Conservation (phyloP, 2,888 invertebrate genomes). For the Drosophila ochracea region DNA sequence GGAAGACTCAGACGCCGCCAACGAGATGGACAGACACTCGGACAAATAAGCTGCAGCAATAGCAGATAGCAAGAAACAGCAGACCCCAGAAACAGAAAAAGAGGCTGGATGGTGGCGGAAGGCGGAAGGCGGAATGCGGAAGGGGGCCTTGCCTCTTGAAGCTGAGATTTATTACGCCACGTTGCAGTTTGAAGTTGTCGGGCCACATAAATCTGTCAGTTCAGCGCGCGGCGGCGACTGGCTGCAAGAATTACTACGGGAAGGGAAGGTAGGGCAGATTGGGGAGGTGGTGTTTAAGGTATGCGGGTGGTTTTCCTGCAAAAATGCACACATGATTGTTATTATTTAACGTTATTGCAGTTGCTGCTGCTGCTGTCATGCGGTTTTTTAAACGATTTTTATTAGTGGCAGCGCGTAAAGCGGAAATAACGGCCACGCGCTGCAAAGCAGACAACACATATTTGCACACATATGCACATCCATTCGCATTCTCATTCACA, state of each 20-base stretch:
- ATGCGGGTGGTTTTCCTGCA: constrained; percentile 8
- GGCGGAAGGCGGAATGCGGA: too few relatives aligned
- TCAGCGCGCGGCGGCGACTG: constrained; percentile 15
- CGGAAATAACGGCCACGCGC: constrained; percentile 80
- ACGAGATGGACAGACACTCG: constrained; percentile 3
- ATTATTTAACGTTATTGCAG: constrained; percentile 67
- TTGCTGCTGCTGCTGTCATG: constrained; percentile 57
- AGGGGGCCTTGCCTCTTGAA: constrained; percentile 44
- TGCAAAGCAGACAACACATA: constrained; percentile 75
- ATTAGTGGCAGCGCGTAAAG: constrained; percentile 76
- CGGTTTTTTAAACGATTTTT: constrained; percentile 79
- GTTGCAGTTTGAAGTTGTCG: constrained; percentile 79
- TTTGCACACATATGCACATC: neutral
- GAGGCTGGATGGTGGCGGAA: neutral
- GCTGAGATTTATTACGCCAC: constrained; percentile 75
- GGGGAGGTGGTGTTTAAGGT: neutral
- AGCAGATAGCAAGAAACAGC: constrained; percentile 28
- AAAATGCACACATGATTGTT: constrained; percentile 76
- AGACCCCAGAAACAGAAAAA: constrained; percentile 10
- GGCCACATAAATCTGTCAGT: constrained; percentile 70
- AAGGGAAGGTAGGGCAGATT: neutral
- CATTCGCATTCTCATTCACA: constrained; percentile 28
- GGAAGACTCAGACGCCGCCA: constrained; percentile 39
- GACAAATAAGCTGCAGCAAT: constrained; percentile 37
- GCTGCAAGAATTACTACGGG: constrained; percentile 2